Percentiles rank a stretch among this genome's conserved stretches.
Evolutionary conservation across 2,797 vertebrate genomes (phyloP).

Genomic region (Cossypha niveicapilla): DNA sequence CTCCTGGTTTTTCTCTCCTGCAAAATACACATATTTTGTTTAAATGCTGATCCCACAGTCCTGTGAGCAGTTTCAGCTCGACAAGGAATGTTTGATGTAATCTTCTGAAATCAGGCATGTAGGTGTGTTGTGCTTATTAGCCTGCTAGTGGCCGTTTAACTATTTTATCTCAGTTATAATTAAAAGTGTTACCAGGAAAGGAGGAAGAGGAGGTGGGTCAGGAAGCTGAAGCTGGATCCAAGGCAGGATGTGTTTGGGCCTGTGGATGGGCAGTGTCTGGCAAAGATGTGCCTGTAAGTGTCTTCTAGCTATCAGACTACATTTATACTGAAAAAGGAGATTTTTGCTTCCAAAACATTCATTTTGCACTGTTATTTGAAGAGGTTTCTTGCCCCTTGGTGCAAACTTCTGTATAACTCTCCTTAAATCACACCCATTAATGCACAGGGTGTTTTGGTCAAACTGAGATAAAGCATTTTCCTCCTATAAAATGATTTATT

Average conservation of each 20-base stretch:
- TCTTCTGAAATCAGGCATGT: background rate
- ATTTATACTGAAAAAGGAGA: background rate
- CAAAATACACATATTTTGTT: background rate
- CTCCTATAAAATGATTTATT: background rate
- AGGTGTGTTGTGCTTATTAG: background rate
- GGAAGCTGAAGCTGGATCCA: background rate
- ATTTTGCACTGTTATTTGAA: background rate
- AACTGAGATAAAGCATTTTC: background rate
- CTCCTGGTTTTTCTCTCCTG: background rate
- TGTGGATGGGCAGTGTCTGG: background rate
- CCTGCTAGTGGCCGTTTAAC: background rate
- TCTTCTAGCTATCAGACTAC: background rate
- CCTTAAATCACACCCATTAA: background rate
- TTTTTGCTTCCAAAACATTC: background rate
- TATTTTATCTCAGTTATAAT: conserved; percentile 6
- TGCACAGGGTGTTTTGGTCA: background rate
- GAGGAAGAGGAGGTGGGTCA: background rate
- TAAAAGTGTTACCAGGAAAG: background rate
- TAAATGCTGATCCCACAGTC: background rate
- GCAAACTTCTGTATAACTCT: background rate
- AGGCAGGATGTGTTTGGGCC: background rate
- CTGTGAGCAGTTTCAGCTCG: background rate
- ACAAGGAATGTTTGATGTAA: background rate
- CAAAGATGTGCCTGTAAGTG: background rate
- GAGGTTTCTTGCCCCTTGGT: background rate